Conservation (phyloP, 2,888 invertebrate genomes). For the Cepaea hortensis region DNA sequence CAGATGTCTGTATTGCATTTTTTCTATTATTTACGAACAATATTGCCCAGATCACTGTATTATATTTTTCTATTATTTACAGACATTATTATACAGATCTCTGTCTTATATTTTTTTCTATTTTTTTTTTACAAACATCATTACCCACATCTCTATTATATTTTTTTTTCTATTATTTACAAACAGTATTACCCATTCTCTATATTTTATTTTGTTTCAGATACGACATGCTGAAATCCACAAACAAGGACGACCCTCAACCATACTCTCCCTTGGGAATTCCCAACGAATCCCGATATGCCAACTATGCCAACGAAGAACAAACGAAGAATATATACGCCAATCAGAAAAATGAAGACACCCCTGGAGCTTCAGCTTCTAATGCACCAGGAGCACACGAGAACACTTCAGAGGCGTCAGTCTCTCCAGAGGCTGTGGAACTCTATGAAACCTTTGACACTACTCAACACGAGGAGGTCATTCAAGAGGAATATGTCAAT, state of each 20-base stretch:
- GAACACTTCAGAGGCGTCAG: not conserved
- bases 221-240: not conserved
- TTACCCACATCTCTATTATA: too few relatives aligned
- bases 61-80: too few relatives aligned
- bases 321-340: not conserved
- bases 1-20: too few relatives aligned
- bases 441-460: not conserved
- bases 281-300: not conserved
- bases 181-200: too few relatives aligned
- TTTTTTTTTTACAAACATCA: too few relatives aligned
- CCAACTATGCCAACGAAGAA: not conserved
- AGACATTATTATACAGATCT: too few relatives aligned
- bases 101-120: too few relatives aligned
- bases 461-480: not conserved
- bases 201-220: too few relatives aligned
- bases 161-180: too few relatives aligned
- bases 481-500: not conserved
- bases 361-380: not conserved
- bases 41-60: too few relatives aligned
- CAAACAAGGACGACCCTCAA: not conserved
- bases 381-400: too few relatives aligned
- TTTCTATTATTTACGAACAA: too few relatives aligned
- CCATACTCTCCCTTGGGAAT: not conserved
- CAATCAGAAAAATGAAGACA: not conserved
- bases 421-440: not conserved